phyloP scores from a whole-genome alignment of 2,797 vertebrate genomes.

The Heteromormyrus szaboi region DNA sequence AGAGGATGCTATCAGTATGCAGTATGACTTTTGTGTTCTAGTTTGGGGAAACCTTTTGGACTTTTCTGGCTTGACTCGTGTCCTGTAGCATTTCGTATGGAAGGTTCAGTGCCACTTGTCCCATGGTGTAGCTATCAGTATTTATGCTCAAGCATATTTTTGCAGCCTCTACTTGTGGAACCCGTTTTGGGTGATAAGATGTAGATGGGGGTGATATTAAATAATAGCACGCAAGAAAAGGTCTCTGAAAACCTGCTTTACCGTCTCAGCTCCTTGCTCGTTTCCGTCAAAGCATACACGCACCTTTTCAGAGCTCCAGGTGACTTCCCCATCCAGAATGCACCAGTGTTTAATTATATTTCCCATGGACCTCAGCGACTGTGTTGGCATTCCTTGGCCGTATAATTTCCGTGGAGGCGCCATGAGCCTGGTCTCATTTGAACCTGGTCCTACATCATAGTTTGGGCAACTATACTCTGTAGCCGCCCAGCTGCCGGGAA shows the following conservation, averaged over 20 bases:
- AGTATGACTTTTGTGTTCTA: neutral
- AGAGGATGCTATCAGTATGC: constrained; percentile 21
- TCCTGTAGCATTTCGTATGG: neutral
- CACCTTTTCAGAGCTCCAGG: neutral
- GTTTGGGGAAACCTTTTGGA: neutral
- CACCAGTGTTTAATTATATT: neutral
- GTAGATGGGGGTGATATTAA: neutral
- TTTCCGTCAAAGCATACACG: neutral
- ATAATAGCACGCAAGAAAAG: neutral
- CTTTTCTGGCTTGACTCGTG: neutral
- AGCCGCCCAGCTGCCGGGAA: neutral
- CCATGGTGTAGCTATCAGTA: constrained; percentile 8
- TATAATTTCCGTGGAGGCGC: neutral
- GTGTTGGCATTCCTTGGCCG: neutral
- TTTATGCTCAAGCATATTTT: constrained; percentile 53
- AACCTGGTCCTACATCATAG: neutral
- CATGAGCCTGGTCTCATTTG: neutral
- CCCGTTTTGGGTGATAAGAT: constrained; percentile 51
- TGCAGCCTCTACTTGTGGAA: constrained; percentile 60
- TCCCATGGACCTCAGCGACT: neutral
- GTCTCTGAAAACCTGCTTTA: neutral
- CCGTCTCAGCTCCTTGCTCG: neutral
- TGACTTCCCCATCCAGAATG: neutral
- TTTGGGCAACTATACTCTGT: neutral
- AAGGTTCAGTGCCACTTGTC: too few relatives aligned